Evolutionary conservation across 2,797 vertebrate genomes (phyloP).

Genomic region (Centropyge bicolor): DNA sequence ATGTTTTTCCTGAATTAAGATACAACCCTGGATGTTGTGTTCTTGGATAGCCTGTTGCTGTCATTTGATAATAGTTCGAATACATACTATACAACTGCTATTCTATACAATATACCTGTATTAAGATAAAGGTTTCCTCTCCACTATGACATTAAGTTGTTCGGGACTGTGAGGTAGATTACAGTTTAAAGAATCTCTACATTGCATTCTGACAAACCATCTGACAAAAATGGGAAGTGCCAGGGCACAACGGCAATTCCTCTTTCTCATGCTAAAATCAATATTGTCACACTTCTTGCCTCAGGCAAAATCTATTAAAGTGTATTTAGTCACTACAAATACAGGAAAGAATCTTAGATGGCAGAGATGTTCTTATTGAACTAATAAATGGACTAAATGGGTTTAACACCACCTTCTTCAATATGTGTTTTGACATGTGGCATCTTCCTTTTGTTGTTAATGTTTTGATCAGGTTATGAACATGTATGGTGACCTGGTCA

Average conservation of each 20-base stretch:
- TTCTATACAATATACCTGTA: not conserved
- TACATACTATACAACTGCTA: not conserved
- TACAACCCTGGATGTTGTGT: not conserved
- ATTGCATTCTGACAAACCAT: not conserved
- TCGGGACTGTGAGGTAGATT: not conserved
- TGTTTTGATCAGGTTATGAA: constrained; percentile 90
- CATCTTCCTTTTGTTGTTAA: not conserved
- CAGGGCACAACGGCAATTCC: not conserved
- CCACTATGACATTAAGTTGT: not conserved
- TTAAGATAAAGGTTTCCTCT: not conserved
- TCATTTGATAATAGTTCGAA: not conserved
- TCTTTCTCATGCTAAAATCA: not conserved
- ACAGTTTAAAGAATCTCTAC: not conserved
- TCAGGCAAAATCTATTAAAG: no score
- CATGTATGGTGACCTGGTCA: constrained; percentile 96
- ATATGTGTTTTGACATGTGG: not conserved
- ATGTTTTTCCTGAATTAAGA: not conserved
- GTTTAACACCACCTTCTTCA: not conserved
- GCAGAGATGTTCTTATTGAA: not conserved
- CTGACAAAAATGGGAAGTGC: no score
- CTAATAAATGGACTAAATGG: not conserved
- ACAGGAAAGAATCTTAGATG: not conserved
- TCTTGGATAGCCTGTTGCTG: not conserved
- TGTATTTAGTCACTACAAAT: not conserved
- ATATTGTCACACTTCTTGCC: not conserved